Evolutionary conservation across 2,888 invertebrate species (phyloP), one percentile per base, ranked within the genome.

Genomic region (Trachelus tabidus): DNA sequence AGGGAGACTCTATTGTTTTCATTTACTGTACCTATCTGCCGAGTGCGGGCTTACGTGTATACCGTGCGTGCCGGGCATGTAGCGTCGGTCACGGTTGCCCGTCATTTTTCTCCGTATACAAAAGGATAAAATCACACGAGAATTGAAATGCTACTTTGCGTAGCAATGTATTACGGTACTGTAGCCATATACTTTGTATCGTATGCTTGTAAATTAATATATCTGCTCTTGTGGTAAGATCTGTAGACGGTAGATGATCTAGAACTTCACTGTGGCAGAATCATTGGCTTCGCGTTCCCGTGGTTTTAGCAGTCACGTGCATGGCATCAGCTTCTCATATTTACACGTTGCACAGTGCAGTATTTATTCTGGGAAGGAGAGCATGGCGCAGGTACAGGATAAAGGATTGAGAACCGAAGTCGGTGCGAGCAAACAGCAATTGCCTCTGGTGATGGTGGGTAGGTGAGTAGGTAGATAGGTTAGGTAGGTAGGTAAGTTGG

Each of bases 401-500:
- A 56, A 56, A 56, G 56, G 56, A 56, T 56, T 56, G 23, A 56
- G 56, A 56, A 9, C 56, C 56, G 56, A 56, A 56, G 56, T 56
- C 56, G 56, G 56, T 56, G 56, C 23, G 56, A 56, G 56, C 35
- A 15, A 23, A 23, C 56, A 56, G 56, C 56, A 56, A 56, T 56
- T 23, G 56, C 56, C 56, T 23, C 23, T 56, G 56, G 56, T 9
- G 23, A 56, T 40, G 56, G 79, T 81, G 86, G 87, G 86, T 87
- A 87, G 87, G 87, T 87, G 85, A 87, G 85, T 87, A 86, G 87
- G 86, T 87, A 85, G 86, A 79, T 83, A 81, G 85, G 86, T 81
- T 80, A 56, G 76, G 69, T 85, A 81, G 84, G 80, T 11, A 35
- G 35, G 35, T 77, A 82, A 79, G 80, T 80, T 40, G 40, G 40